A percentile compares a stretch with the other conserved stretches of the same genome.
Conservation (phyloP, 1,140 invertebrate genomes). For the Portunus trituberculatus region DNA sequence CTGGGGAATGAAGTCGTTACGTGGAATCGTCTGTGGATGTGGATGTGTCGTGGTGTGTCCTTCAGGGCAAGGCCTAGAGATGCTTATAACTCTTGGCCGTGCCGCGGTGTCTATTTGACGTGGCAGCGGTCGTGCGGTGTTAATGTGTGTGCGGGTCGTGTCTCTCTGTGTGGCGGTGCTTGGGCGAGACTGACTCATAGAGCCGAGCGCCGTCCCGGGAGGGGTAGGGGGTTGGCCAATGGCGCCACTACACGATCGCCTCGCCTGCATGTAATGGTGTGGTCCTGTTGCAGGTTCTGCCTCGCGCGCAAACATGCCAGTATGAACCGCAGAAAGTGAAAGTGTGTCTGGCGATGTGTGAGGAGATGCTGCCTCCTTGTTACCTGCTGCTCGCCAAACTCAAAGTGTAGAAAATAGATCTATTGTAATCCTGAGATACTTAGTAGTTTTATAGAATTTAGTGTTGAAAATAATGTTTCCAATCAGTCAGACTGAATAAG, state of each 20-base stretch:
- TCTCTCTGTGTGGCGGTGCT: neutral
- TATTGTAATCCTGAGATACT: neutral
- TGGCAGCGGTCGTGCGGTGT: no score
- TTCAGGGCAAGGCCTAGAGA: no score
- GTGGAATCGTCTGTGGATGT: neutral
- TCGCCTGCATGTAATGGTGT: conserved; percentile 31
- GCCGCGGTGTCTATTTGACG: no score
- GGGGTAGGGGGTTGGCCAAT: neutral
- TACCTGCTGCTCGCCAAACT: neutral
- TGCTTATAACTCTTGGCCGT: no score
- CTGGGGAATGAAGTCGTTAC: neutral
- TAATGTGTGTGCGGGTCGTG: neutral
- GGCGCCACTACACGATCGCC: neutral
- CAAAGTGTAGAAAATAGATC: neutral
- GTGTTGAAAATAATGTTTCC: neutral
- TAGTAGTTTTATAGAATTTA: neutral
- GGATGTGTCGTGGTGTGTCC: neutral
- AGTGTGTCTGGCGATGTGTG: conserved; percentile 25
- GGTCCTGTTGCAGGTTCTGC: conserved; percentile 44
- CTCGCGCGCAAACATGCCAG: conserved; percentile 6
- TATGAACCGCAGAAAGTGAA: conserved; percentile 52
- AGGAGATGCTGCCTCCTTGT: neutral
- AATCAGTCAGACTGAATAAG: neutral
- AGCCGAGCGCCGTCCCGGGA: neutral
- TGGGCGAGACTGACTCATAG: neutral